Percentiles rank a stretch among this genome's conserved stretches.
phyloP scores from a whole-genome alignment of 2,888 invertebrate genomes.

The Monochamus alternatus region DNA sequence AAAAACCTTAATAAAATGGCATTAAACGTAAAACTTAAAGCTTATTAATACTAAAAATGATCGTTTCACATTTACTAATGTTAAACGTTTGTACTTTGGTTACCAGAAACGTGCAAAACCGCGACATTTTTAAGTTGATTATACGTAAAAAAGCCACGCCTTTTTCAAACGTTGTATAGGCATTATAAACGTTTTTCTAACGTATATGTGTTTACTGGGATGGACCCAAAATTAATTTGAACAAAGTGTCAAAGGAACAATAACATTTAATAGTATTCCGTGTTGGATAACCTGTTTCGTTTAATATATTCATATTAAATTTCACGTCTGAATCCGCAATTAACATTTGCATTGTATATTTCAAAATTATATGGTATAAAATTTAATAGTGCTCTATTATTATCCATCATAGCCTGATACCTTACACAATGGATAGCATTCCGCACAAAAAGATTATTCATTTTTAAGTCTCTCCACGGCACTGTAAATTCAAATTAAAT shows the following conservation, averaged over 20 bases:
- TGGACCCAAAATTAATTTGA: neutral
- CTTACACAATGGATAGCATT: neutral
- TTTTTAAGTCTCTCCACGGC: neutral
- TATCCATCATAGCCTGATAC: conserved; percentile 27
- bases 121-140: no score
- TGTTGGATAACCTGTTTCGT: conserved; percentile 38
- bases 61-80: no score
- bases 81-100: no score
- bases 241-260: conserved; percentile 23
- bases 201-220: no score
- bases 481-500: neutral
- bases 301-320: conserved; percentile 56
- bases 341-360: conserved; percentile 56
- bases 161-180: no score
- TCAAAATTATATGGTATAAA: conserved; percentile 54
- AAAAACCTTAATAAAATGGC: no score
- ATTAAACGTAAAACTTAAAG: no score
- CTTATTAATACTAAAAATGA: no score
- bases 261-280: conserved; percentile 31
- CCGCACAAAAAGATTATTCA: conserved; percentile 5
- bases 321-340: conserved; percentile 55
- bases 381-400: conserved; percentile 42
- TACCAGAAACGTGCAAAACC: no score
- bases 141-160: no score
- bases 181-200: no score